phyloP scores from a whole-genome alignment of 2,797 vertebrate species.

The Phaenicophaeus curvirostris region DNA sequence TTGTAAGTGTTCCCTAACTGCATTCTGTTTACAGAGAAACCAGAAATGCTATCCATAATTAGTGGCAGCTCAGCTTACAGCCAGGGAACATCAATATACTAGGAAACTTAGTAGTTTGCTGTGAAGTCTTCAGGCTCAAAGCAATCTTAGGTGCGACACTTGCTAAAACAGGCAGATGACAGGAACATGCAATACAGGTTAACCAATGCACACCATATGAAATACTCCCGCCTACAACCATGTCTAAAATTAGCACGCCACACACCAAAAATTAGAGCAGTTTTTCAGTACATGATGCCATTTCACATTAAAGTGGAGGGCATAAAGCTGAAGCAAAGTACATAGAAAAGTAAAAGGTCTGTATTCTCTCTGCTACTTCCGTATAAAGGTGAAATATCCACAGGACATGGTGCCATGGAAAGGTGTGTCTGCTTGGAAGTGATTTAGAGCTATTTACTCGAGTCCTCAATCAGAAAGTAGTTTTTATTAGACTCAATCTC shows the following conservation, averaged over 20 bases:
- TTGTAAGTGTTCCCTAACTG: background rate
- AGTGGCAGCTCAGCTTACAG: slow-evolving; percentile 38
- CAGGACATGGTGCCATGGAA: background rate
- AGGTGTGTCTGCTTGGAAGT: background rate
- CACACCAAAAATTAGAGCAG: slow-evolving; percentile 19
- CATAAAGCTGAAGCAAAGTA: background rate
- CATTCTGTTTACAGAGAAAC: slow-evolving; percentile 43
- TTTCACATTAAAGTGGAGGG: background rate
- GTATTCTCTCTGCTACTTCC: background rate
- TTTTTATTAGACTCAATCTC: background rate
- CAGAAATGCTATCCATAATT: slow-evolving; percentile 33
- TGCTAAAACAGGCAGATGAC: slow-evolving; percentile 57
- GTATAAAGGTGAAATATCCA: background rate
- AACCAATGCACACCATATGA: background rate
- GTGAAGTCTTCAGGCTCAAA: slow-evolving; percentile 41
- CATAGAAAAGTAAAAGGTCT: background rate
- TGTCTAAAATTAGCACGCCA: slow-evolving; percentile 15
- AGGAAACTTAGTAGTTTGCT: slow-evolving; percentile 40
- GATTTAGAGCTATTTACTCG: background rate
- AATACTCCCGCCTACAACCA: background rate
- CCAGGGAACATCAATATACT: background rate
- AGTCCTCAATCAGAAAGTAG: background rate
- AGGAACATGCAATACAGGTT: slow-evolving; percentile 11
- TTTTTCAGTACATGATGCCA: background rate
- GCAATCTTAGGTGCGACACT: slow-evolving; percentile 54